Base-by-base conservation (phyloP, 2,113 vertebrate genomes). In the Aegotheles bennettii region DNA sequence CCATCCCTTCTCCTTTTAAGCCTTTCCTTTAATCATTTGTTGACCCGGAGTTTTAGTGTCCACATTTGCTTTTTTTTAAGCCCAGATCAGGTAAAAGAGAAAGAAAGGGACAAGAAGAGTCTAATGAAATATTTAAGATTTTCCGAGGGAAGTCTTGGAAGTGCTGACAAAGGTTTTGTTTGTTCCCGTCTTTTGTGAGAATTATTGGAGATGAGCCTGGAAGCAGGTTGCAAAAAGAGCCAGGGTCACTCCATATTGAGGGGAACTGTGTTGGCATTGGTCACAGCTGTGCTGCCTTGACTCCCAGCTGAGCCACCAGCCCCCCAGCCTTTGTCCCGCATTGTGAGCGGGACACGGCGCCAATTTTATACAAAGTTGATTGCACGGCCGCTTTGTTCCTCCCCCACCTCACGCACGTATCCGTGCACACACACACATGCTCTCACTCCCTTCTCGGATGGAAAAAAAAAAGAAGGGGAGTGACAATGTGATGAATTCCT, bases 101-200 rank as follows among this genome's bases (percentile, higher is more conserved):
- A 97, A 97, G 97, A 95, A 84, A 96, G 60, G 91, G 73, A 54
- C 18, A 70, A 97, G 94, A 97, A 97, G 89, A 76, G 84, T 82
- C 98, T 98, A 98, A 98, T 98, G 98, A 99, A 99, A 99, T 98
- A 98, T 98, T 98, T 98, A 99, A 98, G 98, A 98, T 98, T 98
- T 97, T 98, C 97, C 84, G 96, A 97, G 97, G 97, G 96, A 97
- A 94, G 42, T 50, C 96, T 94, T 98, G 97, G 98, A 98, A 98
- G 97, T 90, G 95, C 95, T 97, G 97, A 98, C 98, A 98, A 98
- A 98, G 97, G 97, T 96, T 98, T 95, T 98, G 97, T 97, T 93
- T 94, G 90, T 63, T 97, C 92, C 95, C 85, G 76, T 96, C 97
- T 87, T 98, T 98, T 98, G 98, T 98, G 96, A 77, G 95, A 94